Evolutionary conservation across 2,113 vertebrate genomes (phyloP).

Genomic region (Cacatua alba): DNA sequence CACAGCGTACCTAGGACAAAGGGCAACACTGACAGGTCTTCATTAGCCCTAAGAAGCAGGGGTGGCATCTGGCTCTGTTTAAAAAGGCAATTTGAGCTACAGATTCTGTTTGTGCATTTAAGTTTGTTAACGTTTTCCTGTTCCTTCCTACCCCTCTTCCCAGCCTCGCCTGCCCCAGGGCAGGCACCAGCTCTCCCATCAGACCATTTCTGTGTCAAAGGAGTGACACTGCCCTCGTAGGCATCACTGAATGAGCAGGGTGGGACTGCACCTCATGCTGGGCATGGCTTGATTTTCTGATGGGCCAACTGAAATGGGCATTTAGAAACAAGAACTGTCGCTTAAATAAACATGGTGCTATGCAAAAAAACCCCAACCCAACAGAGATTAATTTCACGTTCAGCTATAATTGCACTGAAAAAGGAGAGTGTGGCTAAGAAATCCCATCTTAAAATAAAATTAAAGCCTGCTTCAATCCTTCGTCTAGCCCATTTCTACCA

Average conservation of each 20-base stretch:
- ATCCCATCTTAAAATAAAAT: slow-evolving; percentile 35
- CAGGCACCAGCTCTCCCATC: background rate
- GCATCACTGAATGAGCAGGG: background rate
- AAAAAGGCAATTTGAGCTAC: background rate
- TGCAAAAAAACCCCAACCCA: background rate
- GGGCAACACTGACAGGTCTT: background rate
- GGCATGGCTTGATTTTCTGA: background rate
- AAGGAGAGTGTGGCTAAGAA: background rate
- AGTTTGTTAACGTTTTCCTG: background rate
- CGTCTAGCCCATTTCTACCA: background rate
- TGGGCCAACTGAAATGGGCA: background rate
- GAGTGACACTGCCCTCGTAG: background rate
- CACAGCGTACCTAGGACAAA: background rate
- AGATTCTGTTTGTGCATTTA: background rate
- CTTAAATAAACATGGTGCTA: background rate
- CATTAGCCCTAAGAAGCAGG: background rate
- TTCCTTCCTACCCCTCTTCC: background rate
- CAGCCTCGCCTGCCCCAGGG: background rate
- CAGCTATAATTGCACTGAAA: background rate
- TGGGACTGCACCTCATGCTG: background rate
- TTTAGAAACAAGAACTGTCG: background rate
- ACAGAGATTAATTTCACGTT: background rate
- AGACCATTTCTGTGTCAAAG: background rate
- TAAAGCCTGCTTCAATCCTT: background rate
- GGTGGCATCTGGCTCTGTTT: rapidly evolving